Evolutionary conservation across 2,888 invertebrate genomes (phyloP), one percentile per base, ranked within the genome.

Genomic region (Lycocerus yunnanus): DNA sequence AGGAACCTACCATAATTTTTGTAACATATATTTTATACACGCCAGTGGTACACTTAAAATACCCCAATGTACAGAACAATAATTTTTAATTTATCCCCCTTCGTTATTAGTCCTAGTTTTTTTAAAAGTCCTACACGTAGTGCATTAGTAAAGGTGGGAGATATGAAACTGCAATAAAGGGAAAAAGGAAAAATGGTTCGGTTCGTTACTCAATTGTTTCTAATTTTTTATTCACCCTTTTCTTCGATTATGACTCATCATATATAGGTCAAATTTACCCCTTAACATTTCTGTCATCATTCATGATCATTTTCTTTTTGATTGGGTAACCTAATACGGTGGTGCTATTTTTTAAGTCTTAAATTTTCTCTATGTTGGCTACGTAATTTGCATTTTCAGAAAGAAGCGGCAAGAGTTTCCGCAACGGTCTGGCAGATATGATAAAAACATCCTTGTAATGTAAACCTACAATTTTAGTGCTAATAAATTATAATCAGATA

Each of bases 201-300:
- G 18, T 18, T 68, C 66, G 72, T 63, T 60, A 58, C 15, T 15
- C 16, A 60, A 68, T 70, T 68, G 65, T 71, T 15, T 63, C 58
- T 63, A 68, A 69, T 73, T 78, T 78, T 76, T 73, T 68, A 67
- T 76, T 74, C 76, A 78, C 78, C 78, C 78, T 75, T 69, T 71
- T 68, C 73, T 71, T 75, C 74, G 76, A 75, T 78, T 76, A 78
- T 78, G 78, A 78, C 75, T 78, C 78, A 78, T 78, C 78, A 78
- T 74, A 78, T 78, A 77, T 78, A 78, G 78, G 78, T 78, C 78
- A 78, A 77, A 69, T 61, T 75, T 77, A 77, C 76, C 78, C 78
- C 71, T 75, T 77, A 59, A 72, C 59, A 71, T 68, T 71, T 59
- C 71, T 72, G 77, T 72, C 75, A 77, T 73, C 75, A 61, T 61